Evolutionary conservation across 2,888 invertebrate genomes (phyloP), one percentile per base, ranked within the genome.

Genomic region (Epinotia bilunana): DNA sequence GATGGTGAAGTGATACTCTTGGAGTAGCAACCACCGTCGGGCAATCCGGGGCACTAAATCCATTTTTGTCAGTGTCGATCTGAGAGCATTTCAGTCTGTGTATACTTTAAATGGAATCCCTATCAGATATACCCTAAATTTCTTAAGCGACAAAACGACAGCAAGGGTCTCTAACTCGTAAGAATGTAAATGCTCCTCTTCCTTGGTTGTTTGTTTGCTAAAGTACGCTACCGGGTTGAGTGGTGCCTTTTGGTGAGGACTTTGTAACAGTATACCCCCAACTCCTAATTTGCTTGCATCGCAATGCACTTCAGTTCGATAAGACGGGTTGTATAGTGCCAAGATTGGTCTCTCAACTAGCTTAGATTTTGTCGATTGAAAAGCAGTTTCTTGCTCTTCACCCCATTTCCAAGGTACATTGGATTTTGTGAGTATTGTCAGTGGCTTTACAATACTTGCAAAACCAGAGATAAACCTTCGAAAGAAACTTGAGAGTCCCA

Each of bases 121-220:
- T 46, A 69, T 69, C 13, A 69, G n/a, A 16, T 69, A 69, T 0
- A 46, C 46, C 9, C 68, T 20, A 46, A 69, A 69, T 46, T 58
- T 69, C 18, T 69, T 58, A 46, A 69, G 58, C 0, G 68, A 69
- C n/a, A 7, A 13, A 0, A 69, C 68, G 5, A 69, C 68, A n/a
- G 68, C 68, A 16, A 69, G 58, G 12, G 68, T 69, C 7, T 69
- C 68, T 9, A 69, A n/a, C 20, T 69, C 68, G 39, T 69, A 69
- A 2, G 68, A 69, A 9, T 58, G 58, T 20, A 58, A 46, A 16
- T 39, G 18, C 23, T 69, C 58, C 11, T 69, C 68, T 7, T 69
- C 58, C 16, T 58, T 58, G 9, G 82, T 81, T 0, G 87, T 83
- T 64, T 83, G 84, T 9, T 84, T 79, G 61, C 86, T 87, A 53